phyloP scores from a whole-genome alignment of 2,113 vertebrate species.

The Tetraodon nigroviridis region DNA sequence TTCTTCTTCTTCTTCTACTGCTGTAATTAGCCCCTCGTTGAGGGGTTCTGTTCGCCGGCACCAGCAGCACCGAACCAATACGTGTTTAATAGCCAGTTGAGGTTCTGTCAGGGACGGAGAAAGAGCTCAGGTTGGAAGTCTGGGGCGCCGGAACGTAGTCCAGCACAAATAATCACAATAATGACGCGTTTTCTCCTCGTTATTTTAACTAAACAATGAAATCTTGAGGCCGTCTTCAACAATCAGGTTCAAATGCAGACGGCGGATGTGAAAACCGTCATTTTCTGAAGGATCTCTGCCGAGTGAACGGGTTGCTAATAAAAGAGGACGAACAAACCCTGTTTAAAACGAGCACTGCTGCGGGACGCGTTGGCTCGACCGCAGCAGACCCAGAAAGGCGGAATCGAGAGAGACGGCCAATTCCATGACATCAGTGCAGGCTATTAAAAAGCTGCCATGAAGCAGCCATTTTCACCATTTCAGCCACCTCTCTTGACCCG shows the following conservation, averaged over 20 bases:
- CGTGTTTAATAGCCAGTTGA: too few species aligned
- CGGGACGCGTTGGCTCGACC: too few species aligned
- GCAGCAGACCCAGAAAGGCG: too few species aligned
- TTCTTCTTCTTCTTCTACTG: neutral
- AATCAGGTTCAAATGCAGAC: too few species aligned
- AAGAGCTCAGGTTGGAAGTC: too few species aligned
- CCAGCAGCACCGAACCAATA: too few species aligned
- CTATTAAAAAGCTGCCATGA: conserved; percentile 48
- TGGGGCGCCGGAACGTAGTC: too few species aligned
- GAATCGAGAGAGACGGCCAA: conserved; percentile 34
- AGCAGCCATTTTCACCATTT: conserved; percentile 50
- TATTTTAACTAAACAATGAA: neutral
- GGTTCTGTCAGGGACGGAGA: too few species aligned
- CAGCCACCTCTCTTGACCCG: conserved; percentile 52
- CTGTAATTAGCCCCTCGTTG: neutral
- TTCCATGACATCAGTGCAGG: conserved; percentile 59
- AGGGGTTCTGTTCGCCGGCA: too few species aligned
- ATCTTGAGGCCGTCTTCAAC: too few species aligned
- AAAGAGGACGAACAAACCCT: conserved; percentile 11
- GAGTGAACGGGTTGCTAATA: conserved; percentile 3
- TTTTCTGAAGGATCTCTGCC: neutral
- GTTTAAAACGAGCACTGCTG: neutral
- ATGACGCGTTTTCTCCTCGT: too few species aligned
- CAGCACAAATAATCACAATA: too few species aligned
- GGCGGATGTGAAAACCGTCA: neutral